Evolutionary conservation across 2,797 vertebrate genomes (phyloP), one percentile per base, ranked within the genome.

Genomic region (Anguilla pacifica): DNA sequence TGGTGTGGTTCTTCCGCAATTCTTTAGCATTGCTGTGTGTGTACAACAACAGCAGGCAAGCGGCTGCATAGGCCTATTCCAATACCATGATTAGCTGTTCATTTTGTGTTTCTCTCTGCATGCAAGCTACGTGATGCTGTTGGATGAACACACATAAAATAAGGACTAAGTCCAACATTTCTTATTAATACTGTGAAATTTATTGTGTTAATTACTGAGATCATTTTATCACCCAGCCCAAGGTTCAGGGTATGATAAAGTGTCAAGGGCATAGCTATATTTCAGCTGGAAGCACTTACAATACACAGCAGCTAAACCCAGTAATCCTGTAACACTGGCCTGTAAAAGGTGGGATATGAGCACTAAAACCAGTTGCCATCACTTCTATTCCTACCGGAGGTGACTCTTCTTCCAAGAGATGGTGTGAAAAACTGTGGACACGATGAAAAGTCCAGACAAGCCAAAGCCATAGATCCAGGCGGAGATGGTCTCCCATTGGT

Each of bases 391-490:
- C 86, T 95, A 98, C 98, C 97, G 96, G 90, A 99, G 96, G 83
- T 99, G 98, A 92, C 97, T 97, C 93, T 98, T 98, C 95, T 98
- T 99, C 98, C 98, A 99, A 91, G 98, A 96, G 94, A 99, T 95
- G 15, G 97, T 98, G 93, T 99, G 98, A 92, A 99, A 99, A 86
- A 97, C 93, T 3, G 98, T 99, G 92, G 98, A 99, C 89, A 99
- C 98, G 79, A 98, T 97, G 87, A 99, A 99, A 91, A 99, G 98
- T 43, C 97, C 97, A 53, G 97, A 98, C 87, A 99, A 96, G 19
- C 98, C 98, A 0, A 97, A 96, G 90, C 98, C 98, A 0, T 97
- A 97, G 86, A 97, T 93, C 96, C 96, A 97, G 88, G 96, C 96
- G 1, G 96, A 96, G 90, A 96, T 87, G 1, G 89, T 95, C 94